Evolutionary conservation across 2,113 vertebrate genomes (phyloP), one percentile per base, ranked within the genome.

Genomic region (Pollimyrus isidori): DNA sequence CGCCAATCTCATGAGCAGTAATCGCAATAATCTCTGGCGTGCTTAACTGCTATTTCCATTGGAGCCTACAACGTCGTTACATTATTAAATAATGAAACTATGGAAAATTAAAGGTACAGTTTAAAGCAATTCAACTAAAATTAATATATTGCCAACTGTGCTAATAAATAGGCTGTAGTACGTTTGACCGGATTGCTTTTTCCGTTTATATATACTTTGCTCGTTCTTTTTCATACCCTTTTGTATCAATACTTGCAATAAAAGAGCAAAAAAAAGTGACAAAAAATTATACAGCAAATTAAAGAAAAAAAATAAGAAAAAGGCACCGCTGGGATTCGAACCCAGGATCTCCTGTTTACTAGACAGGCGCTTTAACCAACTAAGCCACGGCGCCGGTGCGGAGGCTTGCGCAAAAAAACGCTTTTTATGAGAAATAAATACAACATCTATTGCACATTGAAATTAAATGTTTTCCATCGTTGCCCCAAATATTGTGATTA

Each of bases 361-460:
- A 91, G 88, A 91, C 91, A 91, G 90, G 91, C 90, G 91, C 91
- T 91, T 91, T 91, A 90, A 91, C 91, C 91, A 91, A 88, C 91
- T 91, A 91, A 91, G 91, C 91, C 91, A 91, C 91, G 90, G 91
- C 91, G 90, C 91, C 91, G 11, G 2, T 50, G 7, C 9, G 10
- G 6, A 7, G 7, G 0, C 0, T 0, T 0, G 0, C 4, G 7
- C 46, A 89, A 88, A 76, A 89, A 42, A 89, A 13, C 23, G 30
- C 17, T 50, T 56, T 89, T 80, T 76, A 73, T 13, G 30, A 35
- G 0, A 73, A 35, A 15, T 6, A 35, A 35, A 35, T 15, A 30
- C 17, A 1, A 56, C 53, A 21, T 6, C 53, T 56, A 56, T 35
- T 35, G 35, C 35, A 35, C 35, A 35, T 35, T 56, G 3, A 56